Conservation (phyloP, 2,797 vertebrate genomes). For the Paratrypauchen microcephalus region DNA sequence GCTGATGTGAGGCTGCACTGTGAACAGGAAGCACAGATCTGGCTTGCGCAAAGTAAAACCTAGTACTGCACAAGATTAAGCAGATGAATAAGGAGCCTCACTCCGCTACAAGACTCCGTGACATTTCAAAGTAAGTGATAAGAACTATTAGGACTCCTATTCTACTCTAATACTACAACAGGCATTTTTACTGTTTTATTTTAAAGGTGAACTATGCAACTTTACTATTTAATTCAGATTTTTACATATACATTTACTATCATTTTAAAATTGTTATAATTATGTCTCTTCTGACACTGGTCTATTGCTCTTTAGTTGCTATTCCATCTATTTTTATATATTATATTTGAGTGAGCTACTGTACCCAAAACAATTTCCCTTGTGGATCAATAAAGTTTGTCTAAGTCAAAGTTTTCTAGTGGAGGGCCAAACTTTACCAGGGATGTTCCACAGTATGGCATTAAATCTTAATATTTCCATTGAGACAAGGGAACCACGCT, state of each 20-base stretch:
- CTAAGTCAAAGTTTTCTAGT: too few relatives aligned
- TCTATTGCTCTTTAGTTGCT: too few relatives aligned
- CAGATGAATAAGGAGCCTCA: constrained; percentile 23
- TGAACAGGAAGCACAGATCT: constrained; percentile 28
- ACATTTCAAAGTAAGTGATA: not conserved
- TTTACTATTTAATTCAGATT: too few relatives aligned
- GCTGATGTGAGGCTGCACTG: constrained; percentile 13
- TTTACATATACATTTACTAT: too few relatives aligned
- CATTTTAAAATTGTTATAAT: too few relatives aligned
- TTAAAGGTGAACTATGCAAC: not conserved
- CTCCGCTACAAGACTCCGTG: constrained; percentile 32
- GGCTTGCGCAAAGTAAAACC: constrained; percentile 39
- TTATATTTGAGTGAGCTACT: too few relatives aligned
- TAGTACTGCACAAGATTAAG: constrained; percentile 30
- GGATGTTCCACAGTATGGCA: not conserved
- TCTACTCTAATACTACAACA: not conserved
- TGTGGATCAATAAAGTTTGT: too few relatives aligned
- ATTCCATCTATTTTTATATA: too few relatives aligned
- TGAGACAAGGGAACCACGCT: too few relatives aligned
- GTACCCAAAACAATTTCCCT: too few relatives aligned
- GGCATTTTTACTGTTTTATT: not conserved
- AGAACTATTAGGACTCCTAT: not conserved
- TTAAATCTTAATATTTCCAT: not conserved
- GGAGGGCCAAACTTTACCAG: not conserved
- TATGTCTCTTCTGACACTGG: too few relatives aligned